A percentile compares a stretch with the other conserved stretches of the same genome.
Conservation (phyloP, 2,113 vertebrate genomes). For the Oryctolagus cuniculus region DNA sequence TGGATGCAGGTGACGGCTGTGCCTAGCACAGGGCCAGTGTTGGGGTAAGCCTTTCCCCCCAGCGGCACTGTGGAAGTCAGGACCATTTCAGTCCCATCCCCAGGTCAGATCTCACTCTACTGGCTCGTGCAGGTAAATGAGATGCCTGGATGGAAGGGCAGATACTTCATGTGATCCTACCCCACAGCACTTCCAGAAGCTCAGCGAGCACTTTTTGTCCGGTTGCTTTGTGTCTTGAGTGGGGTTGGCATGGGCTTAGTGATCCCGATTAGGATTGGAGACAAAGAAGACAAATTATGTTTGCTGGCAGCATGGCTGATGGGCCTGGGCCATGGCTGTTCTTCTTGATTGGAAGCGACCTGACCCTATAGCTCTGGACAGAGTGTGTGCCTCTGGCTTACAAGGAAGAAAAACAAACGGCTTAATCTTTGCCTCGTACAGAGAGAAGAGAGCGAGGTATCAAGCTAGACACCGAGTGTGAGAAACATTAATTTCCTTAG, state of each 20-base stretch:
- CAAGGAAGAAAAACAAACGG: not conserved
- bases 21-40: not conserved
- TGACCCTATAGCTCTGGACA: not conserved
- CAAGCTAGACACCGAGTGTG: not conserved
- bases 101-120: fast-evolving
- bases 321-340: not conserved
- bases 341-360: not conserved
- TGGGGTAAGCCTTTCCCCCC: not conserved
- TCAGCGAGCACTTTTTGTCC: not conserved
- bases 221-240: not conserved
- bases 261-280: not conserved
- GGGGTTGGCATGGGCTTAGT: not conserved
- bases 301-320: not conserved
- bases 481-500: not conserved
- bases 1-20: not conserved
- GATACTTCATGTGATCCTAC: not conserved
- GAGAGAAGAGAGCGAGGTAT: not conserved
- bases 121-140: no score
- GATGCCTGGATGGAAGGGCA: not conserved
- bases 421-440: not conserved
- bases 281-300: not conserved
- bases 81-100: not conserved
- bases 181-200: not conserved
- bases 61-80: no score
- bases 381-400: not conserved